Percentiles rank a stretch among this genome's conserved stretches.
Evolutionary conservation across 2,113 vertebrate genomes (phyloP).

Genomic region (Lota lota): DNA sequence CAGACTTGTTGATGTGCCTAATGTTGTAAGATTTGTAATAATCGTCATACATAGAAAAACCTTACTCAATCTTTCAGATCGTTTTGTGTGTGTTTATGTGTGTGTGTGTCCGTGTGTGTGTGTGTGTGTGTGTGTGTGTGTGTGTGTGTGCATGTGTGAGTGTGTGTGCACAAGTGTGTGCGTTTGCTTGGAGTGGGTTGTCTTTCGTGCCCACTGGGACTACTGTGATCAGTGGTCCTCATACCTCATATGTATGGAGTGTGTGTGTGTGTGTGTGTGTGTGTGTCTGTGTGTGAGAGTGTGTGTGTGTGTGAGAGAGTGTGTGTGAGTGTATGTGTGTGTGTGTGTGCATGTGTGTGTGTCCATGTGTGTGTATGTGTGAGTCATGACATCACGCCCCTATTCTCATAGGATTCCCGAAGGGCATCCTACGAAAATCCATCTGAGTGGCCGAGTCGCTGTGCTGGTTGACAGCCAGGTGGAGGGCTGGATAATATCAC

Average conservation of each 20-base stretch:
- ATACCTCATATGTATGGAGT: too few species aligned
- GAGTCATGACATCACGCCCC: too few species aligned
- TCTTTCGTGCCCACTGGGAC: too few species aligned
- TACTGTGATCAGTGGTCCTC: too few species aligned
- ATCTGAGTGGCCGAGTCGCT: not conserved
- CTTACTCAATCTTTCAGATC: too few species aligned
- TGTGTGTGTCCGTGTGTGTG: too few species aligned
- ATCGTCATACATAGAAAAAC: too few species aligned
- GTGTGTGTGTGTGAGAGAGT: not conserved
- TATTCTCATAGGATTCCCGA: too few species aligned
- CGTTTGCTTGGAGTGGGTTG: too few species aligned
- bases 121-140: conserved; percentile 1
- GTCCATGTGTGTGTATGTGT: not conserved
- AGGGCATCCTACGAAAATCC: not conserved
- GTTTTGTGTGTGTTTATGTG: too few species aligned
- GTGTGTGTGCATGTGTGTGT: not conserved
- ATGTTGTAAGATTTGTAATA: too few species aligned
- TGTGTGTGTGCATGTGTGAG: not conserved
- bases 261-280: not conserved
- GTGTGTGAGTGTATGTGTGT: not conserved
- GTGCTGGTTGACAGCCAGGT: not conserved
- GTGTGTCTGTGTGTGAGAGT: not conserved
- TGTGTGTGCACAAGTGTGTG: not conserved
- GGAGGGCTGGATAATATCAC: conserved; percentile 1
- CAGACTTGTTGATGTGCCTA: too few species aligned